These are phyloP conservation scores for Drosophila auraria DNA, from an alignment of 1,140 invertebrate species.

Conservation along the genomic window DNA sequence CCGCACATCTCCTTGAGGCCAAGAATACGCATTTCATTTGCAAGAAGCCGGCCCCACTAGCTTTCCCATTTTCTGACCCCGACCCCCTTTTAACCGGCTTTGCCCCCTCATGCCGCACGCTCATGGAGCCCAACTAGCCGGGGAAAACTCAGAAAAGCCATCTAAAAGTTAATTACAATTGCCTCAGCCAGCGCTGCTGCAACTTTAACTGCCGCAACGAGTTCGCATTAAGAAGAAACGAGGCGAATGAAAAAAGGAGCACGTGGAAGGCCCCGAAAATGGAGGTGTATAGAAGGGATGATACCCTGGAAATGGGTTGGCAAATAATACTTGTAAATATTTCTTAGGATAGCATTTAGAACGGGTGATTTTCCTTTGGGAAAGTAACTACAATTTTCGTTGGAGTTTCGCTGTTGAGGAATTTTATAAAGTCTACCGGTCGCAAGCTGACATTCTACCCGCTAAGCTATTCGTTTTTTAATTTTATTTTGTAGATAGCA, in stretches of 20 bases:
- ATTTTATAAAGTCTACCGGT: too few species aligned
- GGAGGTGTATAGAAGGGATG: too few species aligned
- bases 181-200: slow-evolving; percentile 42
- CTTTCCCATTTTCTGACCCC: slow-evolving; percentile 10
- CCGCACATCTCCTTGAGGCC: slow-evolving; percentile 26
- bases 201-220: slow-evolving; percentile 59
- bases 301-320: slow-evolving; percentile 29
- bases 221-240: slow-evolving; percentile 49
- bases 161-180: slow-evolving; percentile 66
- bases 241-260: slow-evolving; percentile 30
- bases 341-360: too few species aligned
- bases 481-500: too few species aligned
- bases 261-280: slow-evolving; percentile 4
- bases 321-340: not conserved
- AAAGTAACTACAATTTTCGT: too few species aligned
- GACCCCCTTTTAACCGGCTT: not conserved
- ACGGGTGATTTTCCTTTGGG: too few species aligned
- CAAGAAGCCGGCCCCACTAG: slow-evolving; percentile 30
- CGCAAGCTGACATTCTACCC: too few species aligned
- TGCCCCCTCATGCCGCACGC: not conserved
- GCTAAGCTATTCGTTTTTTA: too few species aligned
- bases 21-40: slow-evolving; percentile 64
- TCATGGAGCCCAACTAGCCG: slow-evolving; percentile 17
- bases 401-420: too few species aligned
- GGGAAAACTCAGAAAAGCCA: slow-evolving; percentile 49